These are phyloP conservation scores for Nothocercus nigrocapillus DNA, from an alignment of 2,113 vertebrate genomes.

Conservation along the genomic window DNA sequence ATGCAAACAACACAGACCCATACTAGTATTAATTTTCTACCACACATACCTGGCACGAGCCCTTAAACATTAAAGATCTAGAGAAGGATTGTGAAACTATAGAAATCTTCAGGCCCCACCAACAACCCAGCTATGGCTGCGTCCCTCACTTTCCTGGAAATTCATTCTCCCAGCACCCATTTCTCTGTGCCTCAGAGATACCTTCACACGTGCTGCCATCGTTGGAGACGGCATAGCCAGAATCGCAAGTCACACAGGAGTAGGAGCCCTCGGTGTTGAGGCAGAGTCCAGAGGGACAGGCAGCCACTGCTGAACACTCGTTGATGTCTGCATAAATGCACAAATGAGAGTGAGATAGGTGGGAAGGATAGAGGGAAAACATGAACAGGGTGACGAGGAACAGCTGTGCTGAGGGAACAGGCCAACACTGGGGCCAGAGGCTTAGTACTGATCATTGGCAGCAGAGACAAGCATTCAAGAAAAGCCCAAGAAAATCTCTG, in stretches of 20 bases:
- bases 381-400: background rate
- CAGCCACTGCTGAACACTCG: conserved; percentile 79
- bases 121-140: background rate
- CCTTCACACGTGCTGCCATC: conserved; percentile 87
- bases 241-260: conserved; percentile 82
- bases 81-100: background rate
- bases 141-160: background rate
- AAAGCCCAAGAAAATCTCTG: background rate
- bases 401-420: background rate
- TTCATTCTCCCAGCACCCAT: background rate
- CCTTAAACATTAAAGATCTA: background rate
- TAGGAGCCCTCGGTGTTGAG: conserved; percentile 88
- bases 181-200: conserved; percentile 48
- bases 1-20: background rate
- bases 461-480: background rate
- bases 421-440: background rate
- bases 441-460: background rate
- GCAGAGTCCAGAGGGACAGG: conserved; percentile 84
- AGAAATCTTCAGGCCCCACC: background rate
- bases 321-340: conserved; percentile 82
- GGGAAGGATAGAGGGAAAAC: background rate
- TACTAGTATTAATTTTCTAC: background rate
- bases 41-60: background rate
- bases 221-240: conserved; percentile 82
- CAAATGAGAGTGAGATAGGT: background rate